Conservation (phyloP, 1,140 invertebrate species). For the Anastrepha obliqua region DNA sequence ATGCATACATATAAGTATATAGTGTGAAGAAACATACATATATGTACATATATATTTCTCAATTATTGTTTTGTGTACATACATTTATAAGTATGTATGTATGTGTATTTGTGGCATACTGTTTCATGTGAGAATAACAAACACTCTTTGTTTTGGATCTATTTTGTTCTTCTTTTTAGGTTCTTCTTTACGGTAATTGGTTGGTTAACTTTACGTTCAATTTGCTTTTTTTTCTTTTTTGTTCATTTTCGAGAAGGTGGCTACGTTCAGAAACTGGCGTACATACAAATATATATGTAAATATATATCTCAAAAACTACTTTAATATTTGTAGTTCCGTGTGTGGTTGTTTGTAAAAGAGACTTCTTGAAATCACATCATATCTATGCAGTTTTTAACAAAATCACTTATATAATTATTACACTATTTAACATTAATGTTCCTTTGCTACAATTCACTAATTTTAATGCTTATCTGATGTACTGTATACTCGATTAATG, state of each 20-base stretch:
- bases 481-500: background rate
- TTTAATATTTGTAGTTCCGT: conserved; percentile 34
- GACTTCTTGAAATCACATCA: conserved; percentile 17
- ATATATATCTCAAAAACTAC: conserved; percentile 33
- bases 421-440: conserved; percentile 3
- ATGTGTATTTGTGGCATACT: background rate
- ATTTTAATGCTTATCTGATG: background rate
- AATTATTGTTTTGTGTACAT: conserved; percentile 34
- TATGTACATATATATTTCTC: background rate
- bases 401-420: conserved; percentile 25
- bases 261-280: conserved; percentile 18
- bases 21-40: background rate
- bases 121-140: background rate
- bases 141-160: background rate
- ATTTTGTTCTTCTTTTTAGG: background rate
- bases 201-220: background rate
- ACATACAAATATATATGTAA: conserved; percentile 4
- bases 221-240: background rate
- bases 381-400: background rate
- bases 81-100: background rate
- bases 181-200: background rate
- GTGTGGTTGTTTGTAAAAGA: conserved; percentile 22
- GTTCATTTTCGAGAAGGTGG: conserved; percentile 2
- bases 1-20: background rate
- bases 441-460: conserved; percentile 27